Conservation (phyloP, 2,113 vertebrate species). For the Lamprologus sp. region DNA sequence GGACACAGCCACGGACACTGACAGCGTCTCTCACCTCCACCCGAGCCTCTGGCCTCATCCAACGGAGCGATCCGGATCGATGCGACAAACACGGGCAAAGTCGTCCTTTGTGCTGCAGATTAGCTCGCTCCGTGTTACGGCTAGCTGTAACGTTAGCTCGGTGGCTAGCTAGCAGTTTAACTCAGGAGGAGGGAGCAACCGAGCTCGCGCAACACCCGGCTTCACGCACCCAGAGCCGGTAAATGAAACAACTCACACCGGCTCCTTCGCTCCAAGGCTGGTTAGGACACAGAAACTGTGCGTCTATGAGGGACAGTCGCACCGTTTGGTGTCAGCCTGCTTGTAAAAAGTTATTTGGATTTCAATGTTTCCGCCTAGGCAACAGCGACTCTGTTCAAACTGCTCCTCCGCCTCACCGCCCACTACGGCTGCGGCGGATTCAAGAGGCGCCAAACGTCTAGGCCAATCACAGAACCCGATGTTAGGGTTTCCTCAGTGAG, state of each 20-base stretch:
- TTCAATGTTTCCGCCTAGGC: slow-evolving; percentile 56
- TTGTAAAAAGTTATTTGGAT: background rate
- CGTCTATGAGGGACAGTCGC: background rate
- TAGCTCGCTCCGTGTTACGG: slow-evolving; percentile 17
- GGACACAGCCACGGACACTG: background rate
- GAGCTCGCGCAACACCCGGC: slow-evolving; percentile 55
- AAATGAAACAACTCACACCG: background rate
- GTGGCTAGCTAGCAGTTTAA: slow-evolving; percentile 51
- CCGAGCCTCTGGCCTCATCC: slow-evolving; percentile 51
- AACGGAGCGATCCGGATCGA: slow-evolving; percentile 10
- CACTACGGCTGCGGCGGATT: slow-evolving; percentile 50
- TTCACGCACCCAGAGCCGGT: background rate
- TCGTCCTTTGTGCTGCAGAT: slow-evolving; percentile 47
- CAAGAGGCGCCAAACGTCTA: slow-evolving; percentile 73
- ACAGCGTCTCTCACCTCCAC: slow-evolving; percentile 52
- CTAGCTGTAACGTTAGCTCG: slow-evolving; percentile 48
- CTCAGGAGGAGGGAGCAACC: slow-evolving; percentile 28
- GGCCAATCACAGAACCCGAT: slow-evolving; percentile 48
- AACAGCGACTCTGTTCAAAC: slow-evolving; percentile 51
- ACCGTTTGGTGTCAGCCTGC: background rate
- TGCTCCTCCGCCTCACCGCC: slow-evolving; percentile 52
- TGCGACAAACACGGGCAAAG: background rate
- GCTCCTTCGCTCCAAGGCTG: background rate
- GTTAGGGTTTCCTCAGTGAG: background rate
- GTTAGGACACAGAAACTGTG: background rate